Base-by-base conservation (phyloP, 2,888 invertebrate species). In the Eupithecia insigniata region DNA sequence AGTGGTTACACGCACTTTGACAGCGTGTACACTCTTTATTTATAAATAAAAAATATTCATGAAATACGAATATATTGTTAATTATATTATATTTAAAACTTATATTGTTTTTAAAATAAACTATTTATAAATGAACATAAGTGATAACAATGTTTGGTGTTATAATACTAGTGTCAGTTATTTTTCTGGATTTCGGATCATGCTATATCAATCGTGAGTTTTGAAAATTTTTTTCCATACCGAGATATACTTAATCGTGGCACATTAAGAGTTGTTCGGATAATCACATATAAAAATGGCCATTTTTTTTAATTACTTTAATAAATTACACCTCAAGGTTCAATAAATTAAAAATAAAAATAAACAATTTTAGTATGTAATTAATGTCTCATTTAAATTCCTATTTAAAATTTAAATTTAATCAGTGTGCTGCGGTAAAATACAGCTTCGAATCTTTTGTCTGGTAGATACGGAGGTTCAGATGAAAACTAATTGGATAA, bases 201-300 rank as follows among this genome's bases (percentile, higher is more conserved):
- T 89, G 91, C 79, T 93, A 82, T 78, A 81, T 93, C n/a, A 93
- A 93, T 80, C 80, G 93, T 93, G 76, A 93, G 93, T 93, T 79
- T 70, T 30, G n/a, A 16, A 68, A 4, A 68, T 68, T 68, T 2
- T 12, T 10, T 16, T 16, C 1, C n/a, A n/a, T n/a, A n/a, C n/a
- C n/a, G n/a, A n/a, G n/a, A 39, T 16, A 1, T 39, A 39, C 39
- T 4, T 39, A 18, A 36, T 7, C 34, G 34, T 8, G 7, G 34
- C 8, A 14, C 36, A 39, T 39, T 12, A 36, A 12, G 1, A 36
- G 0, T 12, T 36, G 1, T 1, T 36, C 36, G 36, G 36, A 39
- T 39, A 5, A 12, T 43, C 39, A 43, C 18, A 43, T 18, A 18
- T 43, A 43, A n/a, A n/a, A n/a, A n/a, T n/a, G n/a, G n/a, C n/a